These are phyloP conservation scores for Epinephelus cyanopodus DNA, from an alignment of 2,113 vertebrate species.

Conservation along the genomic window DNA sequence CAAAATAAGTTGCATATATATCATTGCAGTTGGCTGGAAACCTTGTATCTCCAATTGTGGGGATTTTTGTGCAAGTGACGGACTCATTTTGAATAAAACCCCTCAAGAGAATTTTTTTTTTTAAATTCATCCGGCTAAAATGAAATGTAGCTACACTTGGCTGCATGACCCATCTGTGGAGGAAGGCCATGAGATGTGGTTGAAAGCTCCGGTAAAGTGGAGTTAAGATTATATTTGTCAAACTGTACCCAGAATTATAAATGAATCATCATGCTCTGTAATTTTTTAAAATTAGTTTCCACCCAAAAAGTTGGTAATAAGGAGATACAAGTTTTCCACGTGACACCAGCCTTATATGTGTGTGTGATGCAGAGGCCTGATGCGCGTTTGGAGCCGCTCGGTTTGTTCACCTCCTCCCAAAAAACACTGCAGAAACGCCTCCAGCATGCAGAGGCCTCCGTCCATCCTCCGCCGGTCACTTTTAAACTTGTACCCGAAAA, in stretches of 20 bases:
- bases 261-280: too few relatives aligned
- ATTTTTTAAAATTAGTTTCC: too few relatives aligned
- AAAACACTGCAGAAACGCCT: not conserved
- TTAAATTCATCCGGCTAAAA: not conserved
- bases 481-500: not conserved
- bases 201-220: not conserved
- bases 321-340: conserved; percentile 23
- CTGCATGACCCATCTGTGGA: too few relatives aligned
- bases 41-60: not conserved
- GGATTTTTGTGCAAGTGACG: not conserved
- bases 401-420: not conserved
- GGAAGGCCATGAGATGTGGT: not conserved
- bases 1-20: not conserved
- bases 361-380: not conserved
- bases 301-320: not conserved
- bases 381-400: not conserved
- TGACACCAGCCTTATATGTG: not conserved
- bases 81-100: not conserved
- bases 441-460: not conserved
- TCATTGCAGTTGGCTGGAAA: not conserved
- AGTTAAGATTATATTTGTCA: not conserved
- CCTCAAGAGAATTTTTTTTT: not conserved
- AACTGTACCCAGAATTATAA: not conserved
- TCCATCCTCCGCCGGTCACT: not conserved
- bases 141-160: not conserved